These are phyloP conservation scores for Bovichtus variegatus DNA, from an alignment of 2,797 vertebrate species.

Conservation along the genomic window DNA sequence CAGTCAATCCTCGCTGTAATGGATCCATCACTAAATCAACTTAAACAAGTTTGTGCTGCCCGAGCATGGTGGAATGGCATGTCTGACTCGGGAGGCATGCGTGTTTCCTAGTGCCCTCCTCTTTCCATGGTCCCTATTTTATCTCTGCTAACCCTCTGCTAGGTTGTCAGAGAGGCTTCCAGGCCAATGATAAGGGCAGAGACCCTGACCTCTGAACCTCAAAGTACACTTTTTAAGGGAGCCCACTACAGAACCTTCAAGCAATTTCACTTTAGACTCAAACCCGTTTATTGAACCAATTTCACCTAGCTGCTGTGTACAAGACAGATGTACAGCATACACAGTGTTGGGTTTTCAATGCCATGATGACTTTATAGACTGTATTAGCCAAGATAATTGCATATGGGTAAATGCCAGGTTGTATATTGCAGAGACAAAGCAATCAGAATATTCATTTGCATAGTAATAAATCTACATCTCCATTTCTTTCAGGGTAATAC, in stretches of 20 bases:
- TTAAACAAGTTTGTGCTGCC: constrained; percentile 54
- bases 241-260: neutral
- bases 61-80: constrained; percentile 59
- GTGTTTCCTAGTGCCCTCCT: constrained; percentile 11
- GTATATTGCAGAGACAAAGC: constrained; percentile 15
- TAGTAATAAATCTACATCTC: constrained; percentile 45
- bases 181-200: neutral
- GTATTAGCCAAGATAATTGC: constrained; percentile 16
- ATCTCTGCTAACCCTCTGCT: constrained; percentile 32
- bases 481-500: constrained; percentile 90
- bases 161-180: constrained; percentile 33
- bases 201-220: constrained; percentile 11
- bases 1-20: constrained; percentile 30
- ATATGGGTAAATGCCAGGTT: constrained; percentile 20
- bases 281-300: neutral
- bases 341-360: neutral
- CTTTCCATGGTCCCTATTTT: constrained; percentile 6
- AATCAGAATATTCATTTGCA: constrained; percentile 25
- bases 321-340: neutral
- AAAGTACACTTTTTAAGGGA: neutral
- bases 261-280: neutral
- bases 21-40: constrained; percentile 69
- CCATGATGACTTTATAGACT: constrained; percentile 7
- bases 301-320: neutral
- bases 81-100: constrained; percentile 41